Percentiles rank a stretch among this genome's conserved stretches.
Conservation (phyloP, 2,888 invertebrate genomes). For the Netelia virgata region DNA sequence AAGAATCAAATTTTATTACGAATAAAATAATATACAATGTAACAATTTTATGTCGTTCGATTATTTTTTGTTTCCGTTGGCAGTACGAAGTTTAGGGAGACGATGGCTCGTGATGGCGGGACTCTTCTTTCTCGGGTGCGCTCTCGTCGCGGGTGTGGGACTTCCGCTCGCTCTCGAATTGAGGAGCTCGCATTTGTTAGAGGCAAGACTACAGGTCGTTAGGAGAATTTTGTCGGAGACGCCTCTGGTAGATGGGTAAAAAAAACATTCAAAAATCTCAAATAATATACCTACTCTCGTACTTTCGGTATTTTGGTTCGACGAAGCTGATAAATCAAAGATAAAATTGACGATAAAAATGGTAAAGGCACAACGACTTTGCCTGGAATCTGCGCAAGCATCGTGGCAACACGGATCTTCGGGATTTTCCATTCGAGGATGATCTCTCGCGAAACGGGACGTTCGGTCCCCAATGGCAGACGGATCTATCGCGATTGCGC, state of each 20-base stretch:
- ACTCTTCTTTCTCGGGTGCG: conserved; percentile 82
- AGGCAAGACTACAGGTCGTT: conserved; percentile 87
- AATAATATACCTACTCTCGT: not conserved
- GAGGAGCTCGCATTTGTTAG: conserved; percentile 86
- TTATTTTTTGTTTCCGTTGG: not conserved
- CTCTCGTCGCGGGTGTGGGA: conserved; percentile 83
- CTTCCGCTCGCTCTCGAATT: conserved; percentile 86
- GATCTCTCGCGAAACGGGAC: conserved; percentile 81
- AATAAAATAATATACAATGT: too few relatives aligned
- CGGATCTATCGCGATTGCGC: conserved; percentile 85
- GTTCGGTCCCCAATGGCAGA: conserved; percentile 85
- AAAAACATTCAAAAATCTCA: too few relatives aligned
- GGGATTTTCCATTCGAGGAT: conserved; percentile 83
- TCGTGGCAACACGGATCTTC: conserved; percentile 81
- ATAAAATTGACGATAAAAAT: not conserved
- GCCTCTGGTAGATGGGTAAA: conserved; percentile 87
- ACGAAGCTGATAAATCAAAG: not conserved
- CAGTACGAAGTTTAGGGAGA: conserved; percentile 72
- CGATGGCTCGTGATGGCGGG: conserved; percentile 82
- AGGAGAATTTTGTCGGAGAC: conserved; percentile 86
- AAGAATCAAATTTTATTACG: too few relatives aligned
- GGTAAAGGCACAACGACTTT: conserved; percentile 84
- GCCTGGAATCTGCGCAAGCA: conserved; percentile 84
- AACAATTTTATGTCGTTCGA: not conserved
- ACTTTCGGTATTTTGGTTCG: not conserved